Evolutionary conservation across 2,113 vertebrate species (phyloP).

Genomic region (Rhabdomys dilectus): DNA sequence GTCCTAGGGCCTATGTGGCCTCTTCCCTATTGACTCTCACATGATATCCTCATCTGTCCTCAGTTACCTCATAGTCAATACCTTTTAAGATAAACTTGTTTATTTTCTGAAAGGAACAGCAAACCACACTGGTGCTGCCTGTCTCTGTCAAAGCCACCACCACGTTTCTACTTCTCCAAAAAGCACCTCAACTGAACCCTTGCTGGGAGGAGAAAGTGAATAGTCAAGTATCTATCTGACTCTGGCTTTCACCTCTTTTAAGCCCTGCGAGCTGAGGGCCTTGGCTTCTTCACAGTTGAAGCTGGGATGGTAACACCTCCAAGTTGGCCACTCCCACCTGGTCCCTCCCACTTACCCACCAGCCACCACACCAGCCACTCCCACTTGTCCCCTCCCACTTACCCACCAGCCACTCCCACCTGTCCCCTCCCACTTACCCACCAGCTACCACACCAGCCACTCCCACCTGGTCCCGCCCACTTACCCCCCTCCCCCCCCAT

Average conservation of each 20-base stretch:
- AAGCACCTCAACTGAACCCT: neutral
- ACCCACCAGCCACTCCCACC: neutral
- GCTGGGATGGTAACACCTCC: neutral
- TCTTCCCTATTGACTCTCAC: neutral
- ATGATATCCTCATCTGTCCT: neutral
- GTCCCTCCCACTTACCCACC: neutral
- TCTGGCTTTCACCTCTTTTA: neutral
- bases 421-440: neutral
- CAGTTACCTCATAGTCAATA: neutral
- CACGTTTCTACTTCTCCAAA: neutral
- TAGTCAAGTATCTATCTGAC: neutral
- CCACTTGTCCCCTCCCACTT: neutral
- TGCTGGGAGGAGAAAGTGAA: neutral
- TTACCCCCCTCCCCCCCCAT: too few relatives aligned
- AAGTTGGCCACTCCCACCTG: neutral
- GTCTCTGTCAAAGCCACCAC: conserved; percentile 2
- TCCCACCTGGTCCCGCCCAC: neutral
- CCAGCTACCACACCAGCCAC: too few relatives aligned
- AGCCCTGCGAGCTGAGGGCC: neutral
- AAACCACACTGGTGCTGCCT: too few relatives aligned
- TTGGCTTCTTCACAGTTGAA: neutral
- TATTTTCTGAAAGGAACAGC: neutral
- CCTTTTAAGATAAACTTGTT: neutral
- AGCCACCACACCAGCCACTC: too few relatives aligned
- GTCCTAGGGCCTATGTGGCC: neutral